Base-by-base conservation (phyloP, 2,113 vertebrate species). In the Tachycineta bicolor region DNA sequence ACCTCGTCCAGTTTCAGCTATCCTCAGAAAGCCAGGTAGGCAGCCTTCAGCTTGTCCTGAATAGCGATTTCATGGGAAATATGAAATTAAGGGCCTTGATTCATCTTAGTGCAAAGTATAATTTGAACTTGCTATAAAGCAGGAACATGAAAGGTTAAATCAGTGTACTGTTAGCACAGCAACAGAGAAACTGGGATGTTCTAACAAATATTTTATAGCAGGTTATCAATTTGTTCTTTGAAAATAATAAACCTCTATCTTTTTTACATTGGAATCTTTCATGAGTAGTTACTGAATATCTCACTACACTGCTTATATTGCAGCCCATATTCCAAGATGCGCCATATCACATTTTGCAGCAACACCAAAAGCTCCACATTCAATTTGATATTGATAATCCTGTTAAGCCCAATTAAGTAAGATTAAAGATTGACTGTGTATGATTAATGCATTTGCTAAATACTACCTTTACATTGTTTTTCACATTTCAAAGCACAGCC, bases 1-100 rank as follows among this genome's bases (percentile, higher is more conserved):
- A n/a, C 62, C 53, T 83, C 1, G 0, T 49, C 49, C 2, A 0
- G 6, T 86, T 92, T 56, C 60, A 81, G 29, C 43, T 33, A 10
- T 31, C 21, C 69, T 68, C 53, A 64, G 60, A 84, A 89, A 84
- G 24, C 71, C 43, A 28, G 31, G 49, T 4, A 69, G 70, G 9
- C 31, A 65, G 46, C 24, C 34, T 68, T 75, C 31, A n/a, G 9
- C 44, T 60, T 23, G 22, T 70, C n/a, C 69, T 56, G 60, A 49
- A 71, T 47, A 37, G 7, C 0, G 0, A 22, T 78, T 81, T 68
- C n/a, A 49, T 4, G 15, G 24, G 29, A 75, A 37, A 23, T 24
- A 12, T 3, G 43, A 90, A 50, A 63, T 29, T 41, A 28, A 67
- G 44, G 41, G 67, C 9, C 24, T 69, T 33, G 44, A 58, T 59